These are phyloP conservation scores for Ispidina lecontei DNA, from an alignment of 2,797 vertebrate species.

Conservation along the genomic window DNA sequence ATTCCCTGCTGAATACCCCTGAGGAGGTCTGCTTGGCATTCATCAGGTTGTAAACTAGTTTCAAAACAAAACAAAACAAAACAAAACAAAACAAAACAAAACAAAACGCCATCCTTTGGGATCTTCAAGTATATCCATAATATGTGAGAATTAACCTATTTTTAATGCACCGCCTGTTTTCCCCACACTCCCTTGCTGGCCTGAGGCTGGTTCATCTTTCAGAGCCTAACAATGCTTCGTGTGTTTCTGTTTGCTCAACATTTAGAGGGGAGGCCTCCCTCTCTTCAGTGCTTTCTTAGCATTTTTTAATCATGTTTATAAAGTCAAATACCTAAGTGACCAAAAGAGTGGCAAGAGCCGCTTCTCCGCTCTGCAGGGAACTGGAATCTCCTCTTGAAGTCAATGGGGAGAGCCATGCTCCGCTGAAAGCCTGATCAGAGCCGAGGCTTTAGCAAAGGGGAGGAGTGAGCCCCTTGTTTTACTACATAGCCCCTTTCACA, in stretches of 20 bases:
- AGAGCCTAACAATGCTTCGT: conserved; percentile 48
- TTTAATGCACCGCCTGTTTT: conserved; percentile 44
- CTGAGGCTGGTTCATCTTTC: conserved; percentile 20
- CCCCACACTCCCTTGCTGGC: conserved; percentile 14
- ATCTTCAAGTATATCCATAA: background rate
- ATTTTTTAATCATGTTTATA: conserved; percentile 61
- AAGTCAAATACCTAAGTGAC: conserved; percentile 65
- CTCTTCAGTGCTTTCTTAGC: conserved; percentile 40
- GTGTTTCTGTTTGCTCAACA: conserved; percentile 66
- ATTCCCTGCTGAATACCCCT: background rate
- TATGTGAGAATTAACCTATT: conserved; percentile 24
- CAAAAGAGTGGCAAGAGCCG: background rate
- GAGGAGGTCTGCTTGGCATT: background rate
- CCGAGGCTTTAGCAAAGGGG: conserved; percentile 31
- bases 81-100: too few relatives aligned
- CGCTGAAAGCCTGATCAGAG: conserved; percentile 48
- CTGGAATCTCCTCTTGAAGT: conserved; percentile 46
- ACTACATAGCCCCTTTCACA: conserved; percentile 73
- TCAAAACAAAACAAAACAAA: background rate
- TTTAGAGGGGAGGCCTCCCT: conserved; percentile 23
- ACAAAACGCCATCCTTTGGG: background rate
- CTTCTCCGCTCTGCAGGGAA: conserved; percentile 15
- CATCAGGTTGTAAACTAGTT: background rate
- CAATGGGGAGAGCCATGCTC: conserved; percentile 35
- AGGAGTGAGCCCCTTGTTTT: conserved; percentile 63